These are phyloP conservation scores for Tragelaphus scriptus DNA, from an alignment of 2,113 vertebrate species.

Conservation along the genomic window DNA sequence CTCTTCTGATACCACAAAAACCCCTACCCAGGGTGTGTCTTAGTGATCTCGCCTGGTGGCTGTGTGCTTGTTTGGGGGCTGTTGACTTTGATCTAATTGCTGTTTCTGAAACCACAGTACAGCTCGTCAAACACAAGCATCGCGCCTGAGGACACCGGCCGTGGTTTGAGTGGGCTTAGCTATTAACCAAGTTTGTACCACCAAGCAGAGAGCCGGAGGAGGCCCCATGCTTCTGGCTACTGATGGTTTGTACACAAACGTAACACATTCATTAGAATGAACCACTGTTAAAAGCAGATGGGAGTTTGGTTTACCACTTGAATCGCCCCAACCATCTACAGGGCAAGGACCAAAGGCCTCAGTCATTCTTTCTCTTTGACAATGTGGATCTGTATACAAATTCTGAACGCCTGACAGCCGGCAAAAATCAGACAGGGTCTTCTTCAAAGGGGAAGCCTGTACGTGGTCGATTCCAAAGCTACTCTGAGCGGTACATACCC, in stretches of 20 bases:
- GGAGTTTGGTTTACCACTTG: conserved; percentile 24
- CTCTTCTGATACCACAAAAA: background rate
- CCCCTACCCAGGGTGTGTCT: background rate
- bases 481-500: background rate
- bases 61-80: background rate
- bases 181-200: conserved; percentile 51
- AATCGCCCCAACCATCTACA: background rate
- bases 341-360: background rate
- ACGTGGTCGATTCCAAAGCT: background rate
- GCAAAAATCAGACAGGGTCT: background rate
- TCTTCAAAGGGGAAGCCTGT: background rate
- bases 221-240: background rate
- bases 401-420: background rate
- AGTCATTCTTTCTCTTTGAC: background rate
- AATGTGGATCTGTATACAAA: rapidly evolving
- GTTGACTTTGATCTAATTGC: conserved; percentile 28
- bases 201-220: rapidly evolving
- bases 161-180: conserved; percentile 64
- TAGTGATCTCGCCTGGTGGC: rapidly evolving
- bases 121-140: conserved; percentile 42
- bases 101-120: conserved; percentile 50
- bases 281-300: conserved; percentile 9
- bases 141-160: conserved; percentile 27
- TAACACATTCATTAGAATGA: conserved; percentile 27
- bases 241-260: background rate